Base-by-base conservation (phyloP, 2,797 vertebrate species). In the Eospalax fontanierii region DNA sequence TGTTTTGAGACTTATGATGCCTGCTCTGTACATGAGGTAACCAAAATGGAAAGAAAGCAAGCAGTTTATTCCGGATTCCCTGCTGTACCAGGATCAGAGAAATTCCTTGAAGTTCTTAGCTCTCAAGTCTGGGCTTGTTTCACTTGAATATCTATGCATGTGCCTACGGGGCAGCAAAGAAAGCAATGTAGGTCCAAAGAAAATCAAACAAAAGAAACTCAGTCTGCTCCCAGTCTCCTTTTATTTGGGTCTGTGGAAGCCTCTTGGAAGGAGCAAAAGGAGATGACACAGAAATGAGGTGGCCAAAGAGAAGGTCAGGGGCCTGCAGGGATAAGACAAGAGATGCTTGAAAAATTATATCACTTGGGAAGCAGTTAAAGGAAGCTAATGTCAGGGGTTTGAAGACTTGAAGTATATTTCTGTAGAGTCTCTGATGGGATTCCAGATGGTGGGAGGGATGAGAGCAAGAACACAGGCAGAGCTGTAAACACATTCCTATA, bases 101-200 rank as follows among this genome's bases (percentile, higher is more conserved):
- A 96, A 97, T 97, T 97, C 93, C 93, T 97, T 22, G 4, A 97
- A 95, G 79, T 91, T 91, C 91, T 96, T 97, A 95, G 94, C 78
- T 96, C 46, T 96, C 95, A 97, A 96, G 95, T 93, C 91, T 94
- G 94, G 97, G 68, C 97, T 96, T 96, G 94, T 91, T 97, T 96
- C 85, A 87, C 70, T 95, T 83, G 74, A 94, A 89, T 95, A 95
- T 79, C 63, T 91, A 95, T 79, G 84, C 79, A 50, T 93, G 87
- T 95, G 70, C 43, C 84, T 94, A 94, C 73, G 96, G 46, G 81
- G 70, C 74, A 96, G 75, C 76, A 95, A 96, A 81, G 94, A 96
- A 96, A 96, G 65, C 43, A 82, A 33, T 79, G 76, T 87, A 57
- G 73, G 68, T 92, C 86, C 89, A 95, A 96, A 95, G 68, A 93